Conservation (phyloP, 1,140 invertebrate species). For the Bursaphelenchus mucronatus region DNA sequence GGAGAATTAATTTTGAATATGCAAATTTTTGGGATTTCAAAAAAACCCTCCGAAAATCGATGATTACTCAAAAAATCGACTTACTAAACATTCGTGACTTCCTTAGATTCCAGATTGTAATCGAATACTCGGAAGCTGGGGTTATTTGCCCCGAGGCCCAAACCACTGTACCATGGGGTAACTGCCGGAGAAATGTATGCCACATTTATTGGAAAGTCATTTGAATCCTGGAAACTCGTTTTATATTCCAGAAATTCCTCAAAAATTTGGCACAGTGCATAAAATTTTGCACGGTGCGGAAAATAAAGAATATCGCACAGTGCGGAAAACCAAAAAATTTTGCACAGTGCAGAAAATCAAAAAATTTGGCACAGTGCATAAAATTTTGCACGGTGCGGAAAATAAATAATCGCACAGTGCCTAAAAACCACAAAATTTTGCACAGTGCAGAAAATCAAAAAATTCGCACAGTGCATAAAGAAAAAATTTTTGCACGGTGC, state of each 20-base stretch:
- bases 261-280: background rate
- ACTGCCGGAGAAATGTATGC: constrained; percentile 29
- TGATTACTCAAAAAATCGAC: constrained; percentile 5
- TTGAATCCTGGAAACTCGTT: constrained; percentile 13
- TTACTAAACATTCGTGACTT: constrained; percentile 43
- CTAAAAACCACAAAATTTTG: no score
- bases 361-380: background rate
- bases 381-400: no score
- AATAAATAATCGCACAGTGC: no score
- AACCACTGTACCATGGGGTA: constrained; percentile 30
- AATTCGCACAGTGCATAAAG: no score
- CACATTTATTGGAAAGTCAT: constrained; percentile 24
- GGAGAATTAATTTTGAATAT: background rate
- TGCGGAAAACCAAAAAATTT: background rate
- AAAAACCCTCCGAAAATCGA: no score
- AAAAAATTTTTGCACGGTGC: no score
- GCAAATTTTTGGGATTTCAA: background rate
- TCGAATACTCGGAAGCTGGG: constrained; percentile 38
- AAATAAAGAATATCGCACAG: no score
- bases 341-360: background rate
- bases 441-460: no score
- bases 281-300: background rate
- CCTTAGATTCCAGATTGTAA: constrained; percentile 27
- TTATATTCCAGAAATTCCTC: background rate
- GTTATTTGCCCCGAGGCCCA: constrained; percentile 29